Percentiles rank a stretch among this genome's conserved stretches.
phyloP scores from a whole-genome alignment of 2,113 vertebrate species.

The Vireo altiloquus region DNA sequence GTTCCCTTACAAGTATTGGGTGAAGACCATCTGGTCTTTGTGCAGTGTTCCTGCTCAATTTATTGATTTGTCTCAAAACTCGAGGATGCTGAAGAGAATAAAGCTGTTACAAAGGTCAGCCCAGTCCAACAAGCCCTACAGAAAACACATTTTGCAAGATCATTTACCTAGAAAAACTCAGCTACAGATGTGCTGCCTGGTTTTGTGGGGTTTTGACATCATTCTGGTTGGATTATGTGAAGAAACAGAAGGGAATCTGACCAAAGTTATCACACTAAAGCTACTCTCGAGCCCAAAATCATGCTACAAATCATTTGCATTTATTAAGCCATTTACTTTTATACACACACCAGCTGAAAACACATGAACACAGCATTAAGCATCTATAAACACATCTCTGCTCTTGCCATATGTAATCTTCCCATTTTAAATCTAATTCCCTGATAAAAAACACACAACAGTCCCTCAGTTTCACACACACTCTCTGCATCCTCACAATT shows the following conservation, averaged over 20 bases:
- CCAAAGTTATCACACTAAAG: not conserved
- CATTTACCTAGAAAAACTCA: constrained; percentile 19
- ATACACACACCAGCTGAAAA: not conserved
- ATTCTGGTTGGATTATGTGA: not conserved
- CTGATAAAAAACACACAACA: not conserved
- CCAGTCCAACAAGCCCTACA: not conserved
- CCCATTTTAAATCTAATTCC: not conserved
- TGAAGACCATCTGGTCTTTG: constrained; percentile 30
- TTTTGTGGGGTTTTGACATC: constrained; percentile 4
- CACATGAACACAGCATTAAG: accelerated
- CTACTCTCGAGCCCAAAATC: not conserved
- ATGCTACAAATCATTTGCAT: not conserved
- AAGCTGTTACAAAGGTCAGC: not conserved
- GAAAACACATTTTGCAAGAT: constrained; percentile 4
- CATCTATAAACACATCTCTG: not conserved
- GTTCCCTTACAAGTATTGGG: not conserved
- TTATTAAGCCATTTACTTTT: not conserved
- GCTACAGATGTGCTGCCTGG: not conserved
- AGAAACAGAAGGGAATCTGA: not conserved
- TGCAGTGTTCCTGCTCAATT: not conserved
- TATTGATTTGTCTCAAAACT: constrained; percentile 8
- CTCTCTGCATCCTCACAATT: not conserved
- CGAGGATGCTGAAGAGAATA: not conserved
- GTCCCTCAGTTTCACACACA: not conserved
- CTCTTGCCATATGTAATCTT: not conserved